Evolutionary conservation across 2,888 invertebrate genomes (phyloP).

Genomic region (Meta bourneti): DNA sequence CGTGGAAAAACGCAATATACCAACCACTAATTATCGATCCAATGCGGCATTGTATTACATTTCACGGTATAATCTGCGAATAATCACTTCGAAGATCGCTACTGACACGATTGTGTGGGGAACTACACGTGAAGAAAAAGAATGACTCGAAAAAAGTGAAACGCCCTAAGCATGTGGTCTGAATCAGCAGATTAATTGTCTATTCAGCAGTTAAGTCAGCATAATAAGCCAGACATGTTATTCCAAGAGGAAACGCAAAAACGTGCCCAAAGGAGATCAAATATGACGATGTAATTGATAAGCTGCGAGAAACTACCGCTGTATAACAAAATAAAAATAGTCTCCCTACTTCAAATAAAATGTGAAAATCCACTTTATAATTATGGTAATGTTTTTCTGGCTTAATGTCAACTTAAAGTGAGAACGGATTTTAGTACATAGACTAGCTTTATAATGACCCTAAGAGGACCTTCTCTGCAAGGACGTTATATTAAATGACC

Average conservation of each 20-base stretch:
- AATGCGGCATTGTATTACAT: background rate
- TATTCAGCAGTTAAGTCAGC: slow-evolving; percentile 42
- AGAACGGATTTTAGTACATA: background rate
- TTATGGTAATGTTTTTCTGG: slow-evolving; percentile 1
- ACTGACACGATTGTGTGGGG: background rate
- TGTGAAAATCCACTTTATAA: slow-evolving; percentile 7
- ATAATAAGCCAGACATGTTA: slow-evolving; percentile 20
- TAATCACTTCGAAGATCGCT: background rate
- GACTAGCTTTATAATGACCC: too few species aligned
- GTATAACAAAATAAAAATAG: background rate
- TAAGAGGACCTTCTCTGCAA: too few species aligned
- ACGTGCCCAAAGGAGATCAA: slow-evolving; percentile 30
- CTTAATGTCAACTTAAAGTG: background rate
- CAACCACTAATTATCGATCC: background rate
- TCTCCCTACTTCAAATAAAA: background rate
- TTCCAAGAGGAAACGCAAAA: background rate
- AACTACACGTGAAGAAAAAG: slow-evolving; percentile 20
- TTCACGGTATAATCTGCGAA: background rate
- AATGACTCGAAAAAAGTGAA: background rate
- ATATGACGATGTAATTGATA: slow-evolving; percentile 27
- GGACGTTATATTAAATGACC: too few species aligned
- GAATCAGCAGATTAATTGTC: slow-evolving; percentile 41
- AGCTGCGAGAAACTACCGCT: slow-evolving; percentile 2
- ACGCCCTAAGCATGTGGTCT: slow-evolving; percentile 21
- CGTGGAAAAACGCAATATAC: too few species aligned